phyloP scores from a whole-genome alignment of 2,113 vertebrate species.

The Dicaeum eximium region DNA sequence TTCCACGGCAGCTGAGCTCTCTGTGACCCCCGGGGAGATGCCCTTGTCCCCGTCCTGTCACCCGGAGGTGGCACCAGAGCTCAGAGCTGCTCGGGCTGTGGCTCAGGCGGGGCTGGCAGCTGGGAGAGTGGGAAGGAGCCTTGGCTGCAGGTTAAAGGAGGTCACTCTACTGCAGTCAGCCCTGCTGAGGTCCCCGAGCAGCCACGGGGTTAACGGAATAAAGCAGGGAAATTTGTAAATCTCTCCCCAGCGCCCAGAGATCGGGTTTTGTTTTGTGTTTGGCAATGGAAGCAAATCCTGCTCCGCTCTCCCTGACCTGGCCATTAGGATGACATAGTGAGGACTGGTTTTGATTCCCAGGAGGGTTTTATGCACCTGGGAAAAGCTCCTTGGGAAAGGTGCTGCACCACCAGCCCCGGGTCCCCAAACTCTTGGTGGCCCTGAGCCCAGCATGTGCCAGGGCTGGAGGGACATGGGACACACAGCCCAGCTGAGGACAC shows the following conservation, averaged over 20 bases:
- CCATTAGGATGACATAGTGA: fast-evolving
- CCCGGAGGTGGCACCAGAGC: neutral
- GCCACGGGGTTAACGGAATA: neutral
- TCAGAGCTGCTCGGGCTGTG: neutral
- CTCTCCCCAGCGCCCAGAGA: neutral
- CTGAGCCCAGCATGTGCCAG: fast-evolving
- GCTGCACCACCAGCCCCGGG: neutral
- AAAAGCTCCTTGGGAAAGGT: neutral
- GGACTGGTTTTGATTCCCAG: neutral
- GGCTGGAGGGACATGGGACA: neutral
- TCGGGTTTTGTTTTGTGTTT: neutral
- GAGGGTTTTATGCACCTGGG: neutral
- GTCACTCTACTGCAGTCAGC: neutral
- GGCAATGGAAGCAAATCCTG: neutral
- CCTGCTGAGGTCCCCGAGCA: neutral
- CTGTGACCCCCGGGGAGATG: neutral
- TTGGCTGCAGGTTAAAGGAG: neutral
- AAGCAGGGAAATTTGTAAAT: neutral
- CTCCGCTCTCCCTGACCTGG: neutral
- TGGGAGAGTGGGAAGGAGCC: neutral
- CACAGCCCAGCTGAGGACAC: neutral
- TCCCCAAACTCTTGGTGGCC: neutral
- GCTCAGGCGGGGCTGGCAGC: neutral
- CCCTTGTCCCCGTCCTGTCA: neutral
- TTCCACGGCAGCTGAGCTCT: neutral